These are phyloP conservation scores for Drosophila diplacantha DNA, from an alignment of 2,888 invertebrate species.

Conservation along the genomic window DNA sequence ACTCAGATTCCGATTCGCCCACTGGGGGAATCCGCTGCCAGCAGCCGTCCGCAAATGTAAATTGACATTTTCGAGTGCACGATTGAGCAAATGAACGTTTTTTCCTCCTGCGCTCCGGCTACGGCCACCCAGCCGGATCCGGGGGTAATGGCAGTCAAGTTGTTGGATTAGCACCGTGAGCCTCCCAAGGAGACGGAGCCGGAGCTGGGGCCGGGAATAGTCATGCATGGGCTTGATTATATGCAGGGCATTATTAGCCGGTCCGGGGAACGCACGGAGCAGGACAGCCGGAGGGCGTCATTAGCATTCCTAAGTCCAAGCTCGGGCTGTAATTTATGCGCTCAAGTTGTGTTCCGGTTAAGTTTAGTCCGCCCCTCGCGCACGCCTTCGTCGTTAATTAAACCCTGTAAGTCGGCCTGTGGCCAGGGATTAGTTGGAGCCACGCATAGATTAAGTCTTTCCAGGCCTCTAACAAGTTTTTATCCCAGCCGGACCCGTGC, in stretches of 20 bases:
- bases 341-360: conserved; percentile 31
- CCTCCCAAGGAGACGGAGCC: conserved; percentile 22
- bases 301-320: conserved; percentile 51
- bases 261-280: conserved; percentile 1
- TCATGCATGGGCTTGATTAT: conserved; percentile 63
- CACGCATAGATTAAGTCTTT: conserved; percentile 23
- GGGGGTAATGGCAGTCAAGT: conserved; percentile 63
- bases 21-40: conserved; percentile 32
- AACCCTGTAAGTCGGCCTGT: conserved; percentile 31
- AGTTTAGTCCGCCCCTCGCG: conserved; percentile 14
- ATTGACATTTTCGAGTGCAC: conserved; percentile 72
- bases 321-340: conserved; percentile 55
- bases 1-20: conserved; percentile 36
- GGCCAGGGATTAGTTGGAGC: conserved; percentile 26
- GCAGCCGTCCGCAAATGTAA: conserved; percentile 60
- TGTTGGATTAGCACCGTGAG: conserved; percentile 61
- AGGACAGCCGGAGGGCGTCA: conserved; percentile 46
- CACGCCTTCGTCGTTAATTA: conserved; percentile 32
- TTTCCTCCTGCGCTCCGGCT: conserved; percentile 21
- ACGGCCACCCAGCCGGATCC: conserved; percentile 7
- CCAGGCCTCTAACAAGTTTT: conserved; percentile 15
- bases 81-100: conserved; percentile 68
- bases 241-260: conserved; percentile 56
- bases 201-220: conserved; percentile 16
- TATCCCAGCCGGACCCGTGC: conserved; percentile 27